Evolutionary conservation across 1,140 invertebrate species (phyloP), one percentile per base, ranked within the genome.

Genomic region (Argopecten irradians): DNA sequence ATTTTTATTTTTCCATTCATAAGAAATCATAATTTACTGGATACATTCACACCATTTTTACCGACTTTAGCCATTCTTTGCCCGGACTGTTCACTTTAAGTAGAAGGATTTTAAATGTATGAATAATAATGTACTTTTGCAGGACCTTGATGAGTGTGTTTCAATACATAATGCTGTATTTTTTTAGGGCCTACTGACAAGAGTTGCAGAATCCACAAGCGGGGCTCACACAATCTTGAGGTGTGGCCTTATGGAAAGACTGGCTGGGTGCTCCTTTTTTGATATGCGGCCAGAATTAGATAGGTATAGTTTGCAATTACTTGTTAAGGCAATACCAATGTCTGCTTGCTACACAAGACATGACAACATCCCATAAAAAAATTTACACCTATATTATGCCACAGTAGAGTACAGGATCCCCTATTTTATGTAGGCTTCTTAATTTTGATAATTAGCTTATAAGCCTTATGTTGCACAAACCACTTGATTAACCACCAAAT

Each of bases 161-260:
- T 84, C 11, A 43, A 22, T 34, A 1, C 22, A 13, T 85, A 19
- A 11, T 33, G 0, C 28, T 84, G 83, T 84, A 22, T 22, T 32
- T n/a, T 89, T 93, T 13, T 90, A 96, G 96, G 96, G 98, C 85
- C 96, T 98, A 87, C 96, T 99, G 22, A 97, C 97, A 13, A 96
- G 97, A 92, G 96, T 98, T 90, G 97, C 97, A 0, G 96, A 97
- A 28, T 97, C 96, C 0, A 96, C 96, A 88, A 93, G 96, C 34
- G 98, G 98, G 13, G 98, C 98, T 0, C 97, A 97, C 92, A 96
- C 97, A 28, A 93, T 98, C 11, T 93, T 99, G 14, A 96, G 97
- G 90, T 97, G 97, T 93, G 97, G 97, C 46, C 96, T 97, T 1
- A 96, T 98, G 84, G 96, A 96, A 0, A 97, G 97, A 88, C 95